Base-by-base conservation (phyloP, 2,113 vertebrate genomes). In the Brachypodius melanocephalos region DNA sequence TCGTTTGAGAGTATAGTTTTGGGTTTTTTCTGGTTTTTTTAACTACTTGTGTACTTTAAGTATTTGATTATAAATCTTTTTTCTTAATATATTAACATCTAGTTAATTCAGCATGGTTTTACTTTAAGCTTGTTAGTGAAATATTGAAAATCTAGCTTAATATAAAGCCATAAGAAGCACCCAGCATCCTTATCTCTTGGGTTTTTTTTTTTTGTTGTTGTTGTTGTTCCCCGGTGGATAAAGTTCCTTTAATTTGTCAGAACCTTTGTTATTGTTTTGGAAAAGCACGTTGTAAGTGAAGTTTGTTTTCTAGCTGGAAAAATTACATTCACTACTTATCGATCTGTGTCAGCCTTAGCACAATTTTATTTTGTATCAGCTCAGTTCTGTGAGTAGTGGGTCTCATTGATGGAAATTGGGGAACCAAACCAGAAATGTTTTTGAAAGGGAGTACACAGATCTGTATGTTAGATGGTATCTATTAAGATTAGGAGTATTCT, bases 101-200 rank as follows among this genome's bases (percentile, higher is more conserved):
- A 20, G 38, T 93, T 96, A 95, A 95, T 95, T 93, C 61, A 68
- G 24, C 26, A 21, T 84, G 80, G 76, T 89, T 94, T 96, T 90
- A 89, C 79, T 95, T 96, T 71, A 92, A 93, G 31, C 93, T 87
- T 89, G 48, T 81, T 95, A 84, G 68, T 94, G 88, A 93, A 96
- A 86, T 93, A 96, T 74, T 95, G 90, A 95, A 95, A 90, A 94
- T 88, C 75, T 84, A 77, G 55, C 83, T 95, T 95, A 95, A 92
- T 93, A 86, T 74, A 93, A 93, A 96, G 83, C 76, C 12, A 1
- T 86, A 92, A 79, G n/a, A 86, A 45, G 9, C 28, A 77, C 15
- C 8, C 13, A 78, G 17, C 72, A 90, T 90, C 91, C 40, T 86
- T 83, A 16, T 57, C 4, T 77, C 40, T 42, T n/a, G 1, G 14